Evolutionary conservation across 35 echinoderm and acorn worm species (phyloP), one percentile per base, ranked within the genome.

Genomic region (Chiridota heheva): DNA sequence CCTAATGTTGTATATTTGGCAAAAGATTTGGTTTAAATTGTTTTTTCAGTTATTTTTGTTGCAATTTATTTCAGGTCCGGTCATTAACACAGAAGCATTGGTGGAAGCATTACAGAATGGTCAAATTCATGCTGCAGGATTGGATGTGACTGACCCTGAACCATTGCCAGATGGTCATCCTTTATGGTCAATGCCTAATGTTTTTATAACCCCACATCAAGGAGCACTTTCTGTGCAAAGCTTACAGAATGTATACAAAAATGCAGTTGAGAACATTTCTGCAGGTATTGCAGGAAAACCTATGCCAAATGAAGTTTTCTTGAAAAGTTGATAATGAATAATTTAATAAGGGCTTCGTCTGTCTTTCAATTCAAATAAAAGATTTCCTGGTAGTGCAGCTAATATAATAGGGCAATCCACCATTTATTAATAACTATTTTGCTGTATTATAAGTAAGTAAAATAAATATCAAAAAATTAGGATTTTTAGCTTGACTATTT

Each of bases 71-170:
- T n/a, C n/a, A 85, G 82, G 82, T 1, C 25, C 25, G 4, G 22
- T 88, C 13, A 53, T 88, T 5, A 47, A 88, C 24, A 33, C 36
- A 32, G 86, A 81, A 61, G 76, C 58, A 16, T 39, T 88, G 29
- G 68, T 81, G 27, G 73, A 71, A 18, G 86, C 86, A 42, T 49
- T 88, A 16, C 15, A 81, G 57, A 57, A 42, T 49, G 32, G 41
- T 1, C 55, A 36, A 2, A 81, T 88, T 12, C n/a, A 37, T 17
- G 86, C 63, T 12, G 86, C 86, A 36, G 86, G 45, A 13, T 42
- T 88, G 0, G 86, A 88, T 69, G 77, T 81, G 25, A 81, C 77
- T 0, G 44, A 51, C 0, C 86, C 86, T 20, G 86, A 88, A 29
- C 86, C 86, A 13, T 42, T 88, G 36, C 86, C 86, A 60, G 5